Conservation (phyloP, 2,113 vertebrate genomes). For the Periophthalmus modestus region DNA sequence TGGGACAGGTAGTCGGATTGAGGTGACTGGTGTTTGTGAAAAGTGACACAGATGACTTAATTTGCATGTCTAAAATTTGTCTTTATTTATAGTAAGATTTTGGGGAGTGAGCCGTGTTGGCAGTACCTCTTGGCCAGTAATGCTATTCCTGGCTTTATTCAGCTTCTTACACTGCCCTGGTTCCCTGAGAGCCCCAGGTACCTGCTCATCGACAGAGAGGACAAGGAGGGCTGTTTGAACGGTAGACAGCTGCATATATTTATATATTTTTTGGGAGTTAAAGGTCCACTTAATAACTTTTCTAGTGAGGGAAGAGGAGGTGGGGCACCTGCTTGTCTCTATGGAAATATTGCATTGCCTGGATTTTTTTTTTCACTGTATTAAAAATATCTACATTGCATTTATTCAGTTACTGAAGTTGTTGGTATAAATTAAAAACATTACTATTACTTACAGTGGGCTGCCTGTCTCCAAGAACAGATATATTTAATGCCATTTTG, state of each 20-base stretch:
- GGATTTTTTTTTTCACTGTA: too few relatives aligned
- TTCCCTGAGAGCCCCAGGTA: conserved; percentile 90
- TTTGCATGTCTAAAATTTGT: conserved; percentile 15
- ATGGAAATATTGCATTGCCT: too few relatives aligned
- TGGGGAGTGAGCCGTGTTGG: conserved; percentile 84
- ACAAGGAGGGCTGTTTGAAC: conserved; percentile 81
- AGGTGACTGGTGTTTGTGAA: conserved; percentile 66
- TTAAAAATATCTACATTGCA: too few relatives aligned
- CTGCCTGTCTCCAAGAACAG: too few relatives aligned
- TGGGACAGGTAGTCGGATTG: conserved; percentile 87
- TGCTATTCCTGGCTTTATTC: conserved; percentile 83
- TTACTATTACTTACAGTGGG: neutral
- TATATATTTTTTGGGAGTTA: neutral
- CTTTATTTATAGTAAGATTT: conserved; percentile 80
- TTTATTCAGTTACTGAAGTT: too few relatives aligned
- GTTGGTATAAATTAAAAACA: too few relatives aligned
- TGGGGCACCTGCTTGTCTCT: too few relatives aligned
- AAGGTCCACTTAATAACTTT: neutral
- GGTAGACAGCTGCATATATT: conserved; percentile 71
- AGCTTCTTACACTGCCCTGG: conserved; percentile 86
- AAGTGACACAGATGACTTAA: neutral
- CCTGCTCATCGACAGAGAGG: conserved; percentile 86
- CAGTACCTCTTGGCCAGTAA: conserved; percentile 88
- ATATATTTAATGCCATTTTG: too few relatives aligned
- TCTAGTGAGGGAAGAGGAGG: neutral